Evolutionary conservation across 2,113 vertebrate species (phyloP).

Genomic region (Microtus richardsoni): DNA sequence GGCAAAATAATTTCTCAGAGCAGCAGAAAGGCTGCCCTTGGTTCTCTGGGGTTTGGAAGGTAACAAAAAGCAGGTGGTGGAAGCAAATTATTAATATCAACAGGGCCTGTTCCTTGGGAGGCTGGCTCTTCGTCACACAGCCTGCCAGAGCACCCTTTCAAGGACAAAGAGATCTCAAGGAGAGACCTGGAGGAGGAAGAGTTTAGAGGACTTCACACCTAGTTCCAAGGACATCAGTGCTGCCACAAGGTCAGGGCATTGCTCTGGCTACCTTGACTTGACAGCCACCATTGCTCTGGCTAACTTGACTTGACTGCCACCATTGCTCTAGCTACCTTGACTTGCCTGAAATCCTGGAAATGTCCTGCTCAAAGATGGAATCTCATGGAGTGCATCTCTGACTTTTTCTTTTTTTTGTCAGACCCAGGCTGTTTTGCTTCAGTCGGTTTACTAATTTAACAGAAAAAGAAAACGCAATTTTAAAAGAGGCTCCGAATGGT

Average conservation of each 20-base stretch:
- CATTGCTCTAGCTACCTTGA: background rate
- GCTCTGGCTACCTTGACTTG: background rate
- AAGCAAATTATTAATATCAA: slow-evolving; percentile 30
- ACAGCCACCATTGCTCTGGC: background rate
- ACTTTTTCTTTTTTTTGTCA: background rate
- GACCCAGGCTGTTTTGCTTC: slow-evolving; percentile 21
- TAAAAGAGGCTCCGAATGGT: background rate
- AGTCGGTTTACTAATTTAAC: background rate
- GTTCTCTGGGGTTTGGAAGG: slow-evolving; percentile 45
- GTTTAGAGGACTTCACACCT: background rate
- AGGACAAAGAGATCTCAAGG: background rate
- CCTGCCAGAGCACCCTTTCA: background rate
- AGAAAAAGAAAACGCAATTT: background rate
- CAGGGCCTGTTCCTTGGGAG: background rate
- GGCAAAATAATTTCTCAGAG: slow-evolving; percentile 58
- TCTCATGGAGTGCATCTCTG: background rate
- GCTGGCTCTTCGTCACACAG: background rate
- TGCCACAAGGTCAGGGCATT: background rate
- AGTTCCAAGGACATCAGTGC: background rate
- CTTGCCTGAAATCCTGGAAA: background rate
- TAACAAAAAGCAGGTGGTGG: slow-evolving; percentile 45
- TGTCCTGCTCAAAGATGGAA: background rate
- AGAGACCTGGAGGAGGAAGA: background rate
- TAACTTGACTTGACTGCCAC: background rate
- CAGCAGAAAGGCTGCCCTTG: background rate